phyloP scores from a whole-genome alignment of 1,140 invertebrate genomes.

The Diachasmimorpha longicaudata region DNA sequence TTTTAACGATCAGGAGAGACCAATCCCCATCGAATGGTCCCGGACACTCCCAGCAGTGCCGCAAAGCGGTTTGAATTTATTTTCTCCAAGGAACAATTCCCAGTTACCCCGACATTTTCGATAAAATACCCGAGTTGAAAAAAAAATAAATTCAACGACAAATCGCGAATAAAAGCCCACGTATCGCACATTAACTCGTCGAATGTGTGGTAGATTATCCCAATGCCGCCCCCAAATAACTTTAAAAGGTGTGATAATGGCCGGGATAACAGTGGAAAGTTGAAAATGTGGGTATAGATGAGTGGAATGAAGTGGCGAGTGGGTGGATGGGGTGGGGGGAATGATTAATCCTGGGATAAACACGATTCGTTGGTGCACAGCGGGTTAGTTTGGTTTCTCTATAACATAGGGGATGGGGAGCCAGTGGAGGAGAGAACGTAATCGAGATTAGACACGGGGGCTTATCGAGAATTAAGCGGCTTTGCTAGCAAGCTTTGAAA shows the following conservation, averaged over 20 bases:
- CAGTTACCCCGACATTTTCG: not conserved
- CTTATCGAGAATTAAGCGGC: constrained; percentile 33
- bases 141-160: not conserved
- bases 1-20: not conserved
- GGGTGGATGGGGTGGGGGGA: not conserved
- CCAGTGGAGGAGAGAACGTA: constrained; percentile 24
- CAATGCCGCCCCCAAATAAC: not conserved
- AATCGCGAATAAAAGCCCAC: not conserved
- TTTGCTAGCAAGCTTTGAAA: constrained; percentile 25
- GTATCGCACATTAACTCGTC: not conserved
- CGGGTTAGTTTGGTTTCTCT: constrained; percentile 4
- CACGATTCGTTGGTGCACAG: constrained; percentile 15
- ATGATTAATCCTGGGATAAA: constrained; percentile 22
- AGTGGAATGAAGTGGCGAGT: not conserved
- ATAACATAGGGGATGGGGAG: constrained; percentile 18
- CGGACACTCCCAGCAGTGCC: not conserved
- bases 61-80: not conserved
- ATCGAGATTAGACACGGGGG: constrained; percentile 31
- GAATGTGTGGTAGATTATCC: not conserved
- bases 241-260: not conserved
- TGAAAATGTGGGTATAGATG: not conserved
- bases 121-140: not conserved
- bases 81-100: not conserved
- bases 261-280: not conserved
- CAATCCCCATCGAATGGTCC: not conserved